Evolutionary conservation across 1,140 invertebrate genomes (phyloP).

Genomic region (Drosophila carrolli): DNA sequence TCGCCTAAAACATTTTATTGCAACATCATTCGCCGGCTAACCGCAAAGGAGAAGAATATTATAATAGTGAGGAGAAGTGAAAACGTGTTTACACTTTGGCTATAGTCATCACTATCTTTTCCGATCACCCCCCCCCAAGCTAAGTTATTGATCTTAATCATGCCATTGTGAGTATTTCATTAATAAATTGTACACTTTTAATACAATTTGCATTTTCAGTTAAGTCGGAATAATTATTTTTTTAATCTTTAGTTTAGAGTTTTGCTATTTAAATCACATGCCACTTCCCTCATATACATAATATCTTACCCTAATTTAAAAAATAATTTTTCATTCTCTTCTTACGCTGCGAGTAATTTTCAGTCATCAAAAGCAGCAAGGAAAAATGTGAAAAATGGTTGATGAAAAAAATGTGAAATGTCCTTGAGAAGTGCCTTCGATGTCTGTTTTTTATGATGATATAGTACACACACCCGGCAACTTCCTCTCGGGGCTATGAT

Average conservation of each 20-base stretch:
- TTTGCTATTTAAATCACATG: not conserved
- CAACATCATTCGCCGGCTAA: slow-evolving; percentile 68
- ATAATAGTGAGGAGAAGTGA: slow-evolving; percentile 7
- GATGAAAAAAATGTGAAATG: slow-evolving; percentile 14
- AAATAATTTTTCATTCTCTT: slow-evolving; percentile 14
- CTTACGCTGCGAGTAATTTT: slow-evolving; percentile 22
- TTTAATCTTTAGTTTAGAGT: not conserved
- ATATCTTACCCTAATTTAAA: slow-evolving; percentile 2
- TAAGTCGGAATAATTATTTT: too few relatives aligned
- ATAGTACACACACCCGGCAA: slow-evolving; percentile 5
- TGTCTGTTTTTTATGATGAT: slow-evolving; percentile 73
- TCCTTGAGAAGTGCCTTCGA: slow-evolving; percentile 43
- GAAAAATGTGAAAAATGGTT: slow-evolving; percentile 55
- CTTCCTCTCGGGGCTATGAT: slow-evolving; percentile 45
- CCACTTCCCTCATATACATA: not conserved
- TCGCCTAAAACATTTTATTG: slow-evolving; percentile 72
- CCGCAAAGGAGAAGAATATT: slow-evolving; percentile 19
- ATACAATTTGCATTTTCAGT: too few relatives aligned
- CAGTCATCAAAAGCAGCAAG: slow-evolving; percentile 41
- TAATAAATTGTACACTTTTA: not conserved
- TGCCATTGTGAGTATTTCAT: too few relatives aligned
- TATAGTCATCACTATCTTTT: not conserved
- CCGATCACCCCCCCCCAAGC: not conserved
- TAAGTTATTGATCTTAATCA: not conserved
- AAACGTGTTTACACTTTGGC: not conserved